Percentiles rank a stretch among this genome's conserved stretches.
phyloP scores from a whole-genome alignment of 2,888 invertebrate genomes.

The Lithophane socia region DNA sequence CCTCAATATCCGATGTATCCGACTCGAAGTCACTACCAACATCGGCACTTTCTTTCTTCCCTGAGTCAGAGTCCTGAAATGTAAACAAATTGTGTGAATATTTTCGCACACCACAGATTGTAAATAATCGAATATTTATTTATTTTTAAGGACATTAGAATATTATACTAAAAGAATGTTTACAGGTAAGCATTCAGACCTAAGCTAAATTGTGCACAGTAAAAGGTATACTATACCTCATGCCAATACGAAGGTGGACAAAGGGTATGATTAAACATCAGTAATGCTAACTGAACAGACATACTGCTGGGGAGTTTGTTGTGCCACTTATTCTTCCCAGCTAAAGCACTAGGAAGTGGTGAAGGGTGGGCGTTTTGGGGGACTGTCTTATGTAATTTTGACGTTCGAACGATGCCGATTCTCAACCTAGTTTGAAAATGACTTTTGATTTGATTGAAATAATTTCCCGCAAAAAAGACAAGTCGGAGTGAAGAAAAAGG shows the following conservation, averaged over 20 bases:
- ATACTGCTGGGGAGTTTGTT: too few species aligned
- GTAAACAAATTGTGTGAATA: background rate
- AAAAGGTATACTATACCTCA: background rate
- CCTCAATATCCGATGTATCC: conserved; percentile 96
- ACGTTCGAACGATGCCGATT: too few species aligned
- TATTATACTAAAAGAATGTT: background rate
- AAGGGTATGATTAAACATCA: background rate
- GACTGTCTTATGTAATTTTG: too few species aligned
- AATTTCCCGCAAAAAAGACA: background rate
- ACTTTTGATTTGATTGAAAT: too few species aligned
- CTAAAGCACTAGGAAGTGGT: too few species aligned
- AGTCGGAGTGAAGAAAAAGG: background rate
- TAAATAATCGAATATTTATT: background rate
- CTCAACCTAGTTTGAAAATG: too few species aligned
- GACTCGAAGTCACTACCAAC: conserved; percentile 93
- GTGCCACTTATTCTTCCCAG: too few species aligned
- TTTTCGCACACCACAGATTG: background rate
- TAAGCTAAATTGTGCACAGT: background rate
- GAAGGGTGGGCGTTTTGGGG: too few species aligned
- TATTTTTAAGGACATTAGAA: background rate
- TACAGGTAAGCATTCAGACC: background rate
- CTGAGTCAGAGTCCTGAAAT: conserved; percentile 93
- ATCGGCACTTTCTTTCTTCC: conserved; percentile 91
- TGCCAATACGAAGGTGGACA: background rate
- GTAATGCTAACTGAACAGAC: too few species aligned